phyloP scores from a whole-genome alignment of 2,113 vertebrate species.

The Limanda limanda region DNA sequence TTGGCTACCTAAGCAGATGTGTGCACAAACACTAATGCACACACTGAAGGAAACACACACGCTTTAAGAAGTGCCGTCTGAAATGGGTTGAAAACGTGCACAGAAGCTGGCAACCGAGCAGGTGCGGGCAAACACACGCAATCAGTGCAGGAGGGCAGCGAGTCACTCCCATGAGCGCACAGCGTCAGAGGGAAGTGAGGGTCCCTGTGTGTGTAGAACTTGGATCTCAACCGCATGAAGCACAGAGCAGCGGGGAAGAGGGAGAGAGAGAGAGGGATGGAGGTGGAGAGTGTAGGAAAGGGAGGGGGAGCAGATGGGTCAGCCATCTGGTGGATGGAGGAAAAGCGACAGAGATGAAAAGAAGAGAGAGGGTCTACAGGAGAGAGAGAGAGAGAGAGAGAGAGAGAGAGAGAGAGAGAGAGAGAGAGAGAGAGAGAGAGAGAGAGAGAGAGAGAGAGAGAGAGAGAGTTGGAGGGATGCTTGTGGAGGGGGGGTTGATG shows the following conservation, averaged over 20 bases:
- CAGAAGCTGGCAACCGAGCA: constrained; percentile 45
- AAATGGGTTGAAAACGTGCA: constrained; percentile 54
- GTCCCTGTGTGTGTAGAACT: constrained; percentile 64
- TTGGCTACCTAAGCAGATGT: constrained; percentile 73
- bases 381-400: constrained; percentile 39
- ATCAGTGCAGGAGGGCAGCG: constrained; percentile 44
- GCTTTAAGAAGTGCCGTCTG: constrained; percentile 39
- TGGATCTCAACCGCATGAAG: constrained; percentile 74
- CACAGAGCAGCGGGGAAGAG: constrained; percentile 54
- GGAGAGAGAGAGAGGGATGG: constrained; percentile 41
- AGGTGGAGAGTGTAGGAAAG: constrained; percentile 64
- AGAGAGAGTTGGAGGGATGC: neutral
- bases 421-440: constrained; percentile 51
- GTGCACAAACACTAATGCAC: constrained; percentile 42
- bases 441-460: constrained; percentile 47
- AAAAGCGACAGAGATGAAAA: constrained; percentile 79
- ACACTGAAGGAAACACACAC: constrained; percentile 36
- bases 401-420: constrained; percentile 44
- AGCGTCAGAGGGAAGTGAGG: constrained; percentile 50
- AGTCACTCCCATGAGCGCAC: constrained; percentile 35
- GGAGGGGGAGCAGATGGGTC: constrained; percentile 84
- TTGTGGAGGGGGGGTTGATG: constrained; percentile 21
- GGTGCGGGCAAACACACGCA: constrained; percentile 45
- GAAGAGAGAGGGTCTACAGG: constrained; percentile 64
- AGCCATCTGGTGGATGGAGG: constrained; percentile 85